Base-by-base conservation (phyloP, 1,140 invertebrate genomes). In the Papilio helenus region DNA sequence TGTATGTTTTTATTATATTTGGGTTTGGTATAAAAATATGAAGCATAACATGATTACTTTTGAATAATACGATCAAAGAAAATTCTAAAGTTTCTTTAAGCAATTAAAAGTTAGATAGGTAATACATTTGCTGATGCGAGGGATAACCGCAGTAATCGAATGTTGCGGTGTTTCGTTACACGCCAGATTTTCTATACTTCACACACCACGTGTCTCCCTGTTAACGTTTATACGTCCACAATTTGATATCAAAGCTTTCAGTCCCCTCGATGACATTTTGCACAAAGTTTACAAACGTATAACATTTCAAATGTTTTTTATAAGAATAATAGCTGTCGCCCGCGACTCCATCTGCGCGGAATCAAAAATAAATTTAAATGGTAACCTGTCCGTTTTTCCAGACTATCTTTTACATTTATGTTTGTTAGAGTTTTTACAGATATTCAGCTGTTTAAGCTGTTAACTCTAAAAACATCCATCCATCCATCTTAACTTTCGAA, bases 121-220 rank as follows among this genome's bases (percentile, higher is more conserved):
- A 49, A 55, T 55, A 20, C 10, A 61, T 61, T 61, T 29, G 23
- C 10, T 14, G 58, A 14, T 14, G 14, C 55, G 18, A 26, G 9
- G 12, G 58, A 10, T 14, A 23, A 61, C 58, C 58, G 58, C 58
- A 61, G 58, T 61, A 68, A 68, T 68, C 26, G 61, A 68, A 68
- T 68, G 61, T 68, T 68, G 61, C 26, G 61, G 61, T 68, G 5
- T 29, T 68, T 68, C 61, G 26, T 68, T 1, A 4, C 26, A 29
- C 26, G 26, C 12, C 26, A 68, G 26, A 68, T 68, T 68, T 68
- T 68, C 61, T 29, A 68, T 29, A 68, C 20, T 3, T 26, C 26
- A 68, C 61, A 23, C 23, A 12, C 58, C 58, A 68, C 61, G 61
- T 68, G 61, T 68, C 26, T 29, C 58, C 20, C 58, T 23, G 23